These are phyloP conservation scores for Zonotrichia leucophrys DNA, from an alignment of 2,113 vertebrate genomes.

Conservation along the genomic window DNA sequence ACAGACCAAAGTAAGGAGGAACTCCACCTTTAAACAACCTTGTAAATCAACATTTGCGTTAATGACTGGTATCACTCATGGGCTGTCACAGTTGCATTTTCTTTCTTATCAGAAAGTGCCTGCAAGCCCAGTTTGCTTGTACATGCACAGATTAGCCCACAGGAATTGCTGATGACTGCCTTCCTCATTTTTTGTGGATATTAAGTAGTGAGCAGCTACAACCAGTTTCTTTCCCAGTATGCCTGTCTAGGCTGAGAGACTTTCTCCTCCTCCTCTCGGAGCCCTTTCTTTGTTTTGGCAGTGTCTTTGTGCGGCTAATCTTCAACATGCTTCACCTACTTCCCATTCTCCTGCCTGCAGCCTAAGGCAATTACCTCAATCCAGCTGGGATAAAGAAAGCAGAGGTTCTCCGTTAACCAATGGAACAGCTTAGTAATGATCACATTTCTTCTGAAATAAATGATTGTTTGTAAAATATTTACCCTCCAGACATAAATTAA, in stretches of 20 bases:
- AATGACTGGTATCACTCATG: background rate
- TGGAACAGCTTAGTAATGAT: background rate
- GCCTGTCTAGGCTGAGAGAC: background rate
- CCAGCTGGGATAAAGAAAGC: slow-evolving; percentile 16
- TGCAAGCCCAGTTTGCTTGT: background rate
- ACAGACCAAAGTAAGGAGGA: background rate
- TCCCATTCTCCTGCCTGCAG: slow-evolving; percentile 28
- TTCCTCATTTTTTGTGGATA: background rate
- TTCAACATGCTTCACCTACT: slow-evolving; percentile 41
- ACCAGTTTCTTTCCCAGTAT: background rate
- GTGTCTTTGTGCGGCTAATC: slow-evolving; percentile 37
- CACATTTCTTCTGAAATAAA: slow-evolving; percentile 20
- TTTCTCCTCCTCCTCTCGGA: background rate
- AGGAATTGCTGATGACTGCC: background rate
- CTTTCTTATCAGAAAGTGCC: background rate
- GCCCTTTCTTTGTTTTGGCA: background rate
- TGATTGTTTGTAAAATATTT: background rate
- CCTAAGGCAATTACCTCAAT: slow-evolving; percentile 32
- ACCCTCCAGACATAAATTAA: background rate
- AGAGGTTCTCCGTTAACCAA: slow-evolving; percentile 5
- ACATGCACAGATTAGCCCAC: background rate
- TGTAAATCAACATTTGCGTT: background rate
- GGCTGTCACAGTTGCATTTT: background rate
- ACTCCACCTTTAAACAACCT: background rate
- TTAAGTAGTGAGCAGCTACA: background rate